Percentiles rank a stretch among this genome's conserved stretches.
Conservation (phyloP, 2,797 vertebrate species). For the Yasuhikotakia modesta region DNA sequence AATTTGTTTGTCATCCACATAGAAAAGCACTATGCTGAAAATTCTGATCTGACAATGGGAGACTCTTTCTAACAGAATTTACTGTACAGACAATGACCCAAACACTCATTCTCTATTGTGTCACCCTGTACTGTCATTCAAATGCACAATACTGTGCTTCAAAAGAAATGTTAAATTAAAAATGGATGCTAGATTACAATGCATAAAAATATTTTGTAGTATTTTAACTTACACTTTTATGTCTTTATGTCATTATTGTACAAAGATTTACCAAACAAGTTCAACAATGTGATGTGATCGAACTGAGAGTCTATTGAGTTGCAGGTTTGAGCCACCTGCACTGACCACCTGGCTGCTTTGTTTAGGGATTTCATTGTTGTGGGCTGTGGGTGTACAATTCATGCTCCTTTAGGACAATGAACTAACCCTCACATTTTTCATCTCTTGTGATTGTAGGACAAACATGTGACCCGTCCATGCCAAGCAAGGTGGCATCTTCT, state of each 20-base stretch:
- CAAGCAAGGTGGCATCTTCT: slow-evolving; percentile 66
- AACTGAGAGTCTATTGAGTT: slow-evolving; percentile 55
- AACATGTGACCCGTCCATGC: slow-evolving; percentile 55
- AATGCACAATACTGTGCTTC: too few species aligned
- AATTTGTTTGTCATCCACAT: too few species aligned
- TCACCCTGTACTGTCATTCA: too few species aligned
- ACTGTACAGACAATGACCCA: slow-evolving; percentile 8
- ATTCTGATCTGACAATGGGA: neutral
- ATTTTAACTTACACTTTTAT: slow-evolving; percentile 44
- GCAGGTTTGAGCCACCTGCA: slow-evolving; percentile 63
- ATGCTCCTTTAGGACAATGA: slow-evolving; percentile 44
- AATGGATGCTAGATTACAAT: too few species aligned
- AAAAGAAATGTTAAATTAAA: too few species aligned
- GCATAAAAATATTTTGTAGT: neutral
- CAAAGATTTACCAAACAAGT: slow-evolving; percentile 43
- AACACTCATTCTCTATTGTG: slow-evolving; percentile 21
- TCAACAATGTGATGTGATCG: slow-evolving; percentile 66
- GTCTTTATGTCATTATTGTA: neutral
- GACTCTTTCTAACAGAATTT: neutral
- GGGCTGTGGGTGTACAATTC: slow-evolving; percentile 38
- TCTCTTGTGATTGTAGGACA: slow-evolving; percentile 36
- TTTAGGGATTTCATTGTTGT: slow-evolving; percentile 56
- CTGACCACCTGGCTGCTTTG: slow-evolving; percentile 74
- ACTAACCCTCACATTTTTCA: slow-evolving; percentile 35
- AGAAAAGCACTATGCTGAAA: too few species aligned